Evolutionary conservation across 2,888 invertebrate species (phyloP).

Genomic region (Heliconius aoede): DNA sequence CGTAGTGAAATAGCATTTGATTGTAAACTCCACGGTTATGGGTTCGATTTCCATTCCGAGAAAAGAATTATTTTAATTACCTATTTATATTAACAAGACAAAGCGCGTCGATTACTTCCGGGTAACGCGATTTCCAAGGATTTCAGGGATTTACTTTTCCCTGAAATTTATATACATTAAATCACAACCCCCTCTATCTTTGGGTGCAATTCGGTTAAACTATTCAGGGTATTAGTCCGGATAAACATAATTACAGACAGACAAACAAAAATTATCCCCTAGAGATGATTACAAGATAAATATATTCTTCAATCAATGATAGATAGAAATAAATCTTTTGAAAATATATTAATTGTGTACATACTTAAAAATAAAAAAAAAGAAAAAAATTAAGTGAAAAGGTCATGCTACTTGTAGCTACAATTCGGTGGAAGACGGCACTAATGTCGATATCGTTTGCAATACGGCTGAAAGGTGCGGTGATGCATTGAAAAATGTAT

Average conservation of each 20-base stretch:
- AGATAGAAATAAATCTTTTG: too few species aligned
- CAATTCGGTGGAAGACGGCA: background rate
- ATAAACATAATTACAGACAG: too few species aligned
- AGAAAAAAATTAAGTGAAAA: background rate
- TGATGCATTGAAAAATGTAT: constrained; percentile 44
- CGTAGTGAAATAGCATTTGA: background rate
- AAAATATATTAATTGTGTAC: too few species aligned
- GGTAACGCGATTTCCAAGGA: too few species aligned
- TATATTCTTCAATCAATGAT: too few species aligned
- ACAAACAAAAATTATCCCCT: too few species aligned
- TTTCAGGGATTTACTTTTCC: too few species aligned
- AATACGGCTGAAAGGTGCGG: constrained; percentile 45
- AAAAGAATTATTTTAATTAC: background rate
- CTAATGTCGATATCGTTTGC: constrained; percentile 35
- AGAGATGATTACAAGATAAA: too few species aligned
- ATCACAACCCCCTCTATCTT: too few species aligned
- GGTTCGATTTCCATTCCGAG: background rate
- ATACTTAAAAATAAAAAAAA: background rate
- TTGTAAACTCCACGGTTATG: background rate
- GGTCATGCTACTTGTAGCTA: background rate
- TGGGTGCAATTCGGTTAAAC: too few species aligned
- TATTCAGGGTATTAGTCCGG: too few species aligned
- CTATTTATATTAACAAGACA: background rate
- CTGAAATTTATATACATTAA: too few species aligned
- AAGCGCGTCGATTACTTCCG: background rate